Conservation (phyloP, 2,888 invertebrate species). For the Chydorus sphaericus region DNA sequence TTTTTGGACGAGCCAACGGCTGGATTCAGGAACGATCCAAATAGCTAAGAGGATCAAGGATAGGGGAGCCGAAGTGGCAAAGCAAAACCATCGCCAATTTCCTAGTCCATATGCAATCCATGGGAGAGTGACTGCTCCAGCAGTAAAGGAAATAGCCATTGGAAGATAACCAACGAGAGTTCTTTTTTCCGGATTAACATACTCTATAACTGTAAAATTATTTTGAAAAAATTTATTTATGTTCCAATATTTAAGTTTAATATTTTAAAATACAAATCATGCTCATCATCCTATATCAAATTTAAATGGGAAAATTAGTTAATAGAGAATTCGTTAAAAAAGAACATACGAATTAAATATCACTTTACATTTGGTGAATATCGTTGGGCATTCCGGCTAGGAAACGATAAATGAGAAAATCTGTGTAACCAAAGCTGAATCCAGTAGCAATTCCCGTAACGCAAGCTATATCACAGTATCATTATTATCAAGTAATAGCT, state of each 20-base stretch:
- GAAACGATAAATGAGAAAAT: slow-evolving; percentile 38
- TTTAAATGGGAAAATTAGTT: too few species aligned
- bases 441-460: slow-evolving; percentile 36
- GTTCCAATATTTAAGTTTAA: too few species aligned
- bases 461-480: too few species aligned
- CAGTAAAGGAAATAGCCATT: slow-evolving; percentile 42
- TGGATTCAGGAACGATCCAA: slow-evolving; percentile 37
- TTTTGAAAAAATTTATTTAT: too few species aligned
- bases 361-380: slow-evolving; percentile 36
- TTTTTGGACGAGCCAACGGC: slow-evolving; percentile 42
- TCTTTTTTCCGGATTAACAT: slow-evolving; percentile 38
- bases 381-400: slow-evolving; percentile 44
- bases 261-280: slow-evolving; percentile 40
- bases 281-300: slow-evolving; percentile 38
- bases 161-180: slow-evolving; percentile 41
- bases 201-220: slow-evolving; percentile 44
- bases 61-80: slow-evolving; percentile 35
- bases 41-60: slow-evolving; percentile 16
- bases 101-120: slow-evolving; percentile 34
- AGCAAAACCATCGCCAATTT: slow-evolving; percentile 38
- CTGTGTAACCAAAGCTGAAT: slow-evolving; percentile 31
- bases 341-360: too few species aligned
- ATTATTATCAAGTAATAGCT: too few species aligned
- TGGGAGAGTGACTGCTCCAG: slow-evolving; percentile 38
- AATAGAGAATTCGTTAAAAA: too few species aligned